Evolutionary conservation across 2,113 vertebrate genomes (phyloP), one percentile per base, ranked within the genome.

Genomic region (Trachemys scripta): DNA sequence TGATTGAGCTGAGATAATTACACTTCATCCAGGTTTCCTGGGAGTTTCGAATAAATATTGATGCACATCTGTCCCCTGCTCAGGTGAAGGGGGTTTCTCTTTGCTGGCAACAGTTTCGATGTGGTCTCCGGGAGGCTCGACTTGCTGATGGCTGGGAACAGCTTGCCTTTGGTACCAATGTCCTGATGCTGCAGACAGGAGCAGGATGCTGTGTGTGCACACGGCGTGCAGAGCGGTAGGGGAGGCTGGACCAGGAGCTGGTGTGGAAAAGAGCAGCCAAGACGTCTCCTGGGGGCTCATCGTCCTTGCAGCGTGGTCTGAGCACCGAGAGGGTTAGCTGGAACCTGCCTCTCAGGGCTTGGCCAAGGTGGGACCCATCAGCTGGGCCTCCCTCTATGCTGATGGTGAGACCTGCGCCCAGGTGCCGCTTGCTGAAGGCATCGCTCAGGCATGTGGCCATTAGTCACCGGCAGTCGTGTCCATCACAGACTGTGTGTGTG

Each of bases 1-100:
- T 98, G 98, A 98, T 97, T 98, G 98, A 98, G 98, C 97, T 89
- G 97, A 97, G 98, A 98, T 98, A 98, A 98, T 98, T 98, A 98
- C 95, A 91, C 97, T 98, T 95, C 97, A 97, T 95, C 97, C 98
- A 96, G 96, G 93, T 97, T 98, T 98, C 97, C 98, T 93, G 98
- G 97, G 98, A 98, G 93, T 95, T 97, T 92, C 35, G 90, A 97
- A 98, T 98, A 98, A 98, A 98, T 98, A 98, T 97, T 96, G 98
- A 98, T 98, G 98, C 96, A 17, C 98, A 98, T 97, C 98, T 98
- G 98, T 97, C 97, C 98, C 91, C 85, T 0, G 31, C 90, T 85
- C 98, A 93, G 97, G 98, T 97, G 96, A 0, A 1, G 90, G 12
- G 22, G n/a, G 88, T 94, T 94, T 96, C 81, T 90, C 82, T 45